Evolutionary conservation across 2,888 invertebrate species (phyloP).

Genomic region (Amphipyra tragopoginis): DNA sequence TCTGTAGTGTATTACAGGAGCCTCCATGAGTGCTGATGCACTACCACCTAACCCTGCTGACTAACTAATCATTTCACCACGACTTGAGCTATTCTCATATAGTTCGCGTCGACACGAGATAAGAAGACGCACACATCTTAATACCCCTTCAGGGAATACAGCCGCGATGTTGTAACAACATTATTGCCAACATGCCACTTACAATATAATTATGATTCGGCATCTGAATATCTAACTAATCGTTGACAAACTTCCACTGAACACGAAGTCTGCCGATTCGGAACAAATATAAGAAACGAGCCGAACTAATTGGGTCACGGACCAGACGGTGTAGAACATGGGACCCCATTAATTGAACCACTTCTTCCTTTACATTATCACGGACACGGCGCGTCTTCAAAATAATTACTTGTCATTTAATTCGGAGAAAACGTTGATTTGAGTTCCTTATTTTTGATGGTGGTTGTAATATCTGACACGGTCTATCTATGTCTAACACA

Average conservation of each 20-base stretch:
- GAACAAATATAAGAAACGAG: slow-evolving; percentile 77
- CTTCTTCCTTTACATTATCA: slow-evolving; percentile 78
- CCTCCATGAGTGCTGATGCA: no score
- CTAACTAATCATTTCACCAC: no score
- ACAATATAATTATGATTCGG: slow-evolving; percentile 26
- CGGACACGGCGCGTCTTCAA: slow-evolving; percentile 71
- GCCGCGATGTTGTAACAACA: background rate
- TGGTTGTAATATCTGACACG: slow-evolving; percentile 64
- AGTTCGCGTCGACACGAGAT: no score
- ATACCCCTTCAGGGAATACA: background rate
- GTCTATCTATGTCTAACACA: slow-evolving; percentile 1
- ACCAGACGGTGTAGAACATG: slow-evolving; percentile 80
- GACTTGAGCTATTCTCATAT: no score
- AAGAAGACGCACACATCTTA: background rate
- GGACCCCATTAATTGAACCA: slow-evolving; percentile 82
- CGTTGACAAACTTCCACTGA: slow-evolving; percentile 54
- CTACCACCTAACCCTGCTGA: no score
- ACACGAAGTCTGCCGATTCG: slow-evolving; percentile 63
- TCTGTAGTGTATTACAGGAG: no score
- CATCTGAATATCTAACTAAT: slow-evolving; percentile 58
- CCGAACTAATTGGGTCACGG: slow-evolving; percentile 85
- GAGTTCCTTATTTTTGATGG: slow-evolving; percentile 56
- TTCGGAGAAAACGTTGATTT: slow-evolving; percentile 70
- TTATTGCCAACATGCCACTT: background rate
- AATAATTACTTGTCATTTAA: slow-evolving; percentile 79